Conservation (phyloP, 2,797 vertebrate genomes). For the Ambastaia sidthimunki region DNA sequence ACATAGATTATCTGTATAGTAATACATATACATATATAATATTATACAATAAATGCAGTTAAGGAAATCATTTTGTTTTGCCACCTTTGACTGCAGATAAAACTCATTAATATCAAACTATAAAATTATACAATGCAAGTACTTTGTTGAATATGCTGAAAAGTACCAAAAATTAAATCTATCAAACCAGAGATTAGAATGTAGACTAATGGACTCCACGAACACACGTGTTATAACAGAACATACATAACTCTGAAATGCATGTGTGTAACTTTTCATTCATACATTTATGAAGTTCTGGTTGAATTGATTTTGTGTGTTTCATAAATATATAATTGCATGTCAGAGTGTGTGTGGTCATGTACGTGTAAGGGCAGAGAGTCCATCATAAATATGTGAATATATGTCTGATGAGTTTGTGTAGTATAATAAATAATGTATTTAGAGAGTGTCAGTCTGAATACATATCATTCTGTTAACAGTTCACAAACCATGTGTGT, state of each 20-base stretch:
- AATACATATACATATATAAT: no score
- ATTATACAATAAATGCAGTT: no score
- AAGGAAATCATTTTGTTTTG: no score
- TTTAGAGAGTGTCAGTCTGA: slow-evolving; percentile 37
- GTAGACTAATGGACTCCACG: neutral
- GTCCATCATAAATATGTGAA: slow-evolving; percentile 55
- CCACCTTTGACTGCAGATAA: no score
- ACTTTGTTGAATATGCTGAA: neutral
- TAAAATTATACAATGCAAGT: neutral
- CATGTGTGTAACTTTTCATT: slow-evolving; percentile 36
- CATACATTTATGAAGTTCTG: slow-evolving; percentile 39
- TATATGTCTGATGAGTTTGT: slow-evolving; percentile 32
- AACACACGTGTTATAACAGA: slow-evolving; percentile 1
- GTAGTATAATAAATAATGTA: slow-evolving; percentile 48
- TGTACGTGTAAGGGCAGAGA: slow-evolving; percentile 27
- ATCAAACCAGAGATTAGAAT: slow-evolving; percentile 6
- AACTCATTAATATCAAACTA: no score
- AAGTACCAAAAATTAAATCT: neutral
- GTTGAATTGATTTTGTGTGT: slow-evolving; percentile 28
- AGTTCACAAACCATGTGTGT: slow-evolving; percentile 17
- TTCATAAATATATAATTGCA: slow-evolving; percentile 47
- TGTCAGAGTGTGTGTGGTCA: slow-evolving; percentile 44
- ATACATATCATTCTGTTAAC: slow-evolving; percentile 49
- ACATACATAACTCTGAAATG: neutral
- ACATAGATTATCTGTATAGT: no score